Percentiles rank a stretch among this genome's conserved stretches.
Conservation (phyloP, 2,888 invertebrate species). For the Amphimallon solstitiale region DNA sequence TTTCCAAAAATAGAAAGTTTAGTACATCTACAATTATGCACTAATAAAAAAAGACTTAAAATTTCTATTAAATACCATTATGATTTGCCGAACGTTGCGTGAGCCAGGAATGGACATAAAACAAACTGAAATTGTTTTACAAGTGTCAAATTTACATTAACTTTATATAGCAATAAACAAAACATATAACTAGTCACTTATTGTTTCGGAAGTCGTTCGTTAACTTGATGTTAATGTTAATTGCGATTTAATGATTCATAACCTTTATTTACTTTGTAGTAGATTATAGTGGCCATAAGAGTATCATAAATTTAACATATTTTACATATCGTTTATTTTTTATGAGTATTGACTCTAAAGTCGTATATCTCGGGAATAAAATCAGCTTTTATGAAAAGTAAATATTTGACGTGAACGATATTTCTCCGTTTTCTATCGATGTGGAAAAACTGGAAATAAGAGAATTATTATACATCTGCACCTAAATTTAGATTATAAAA, state of each 20-base stretch:
- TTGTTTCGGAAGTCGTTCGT: slow-evolving; percentile 51
- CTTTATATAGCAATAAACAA: slow-evolving; percentile 45
- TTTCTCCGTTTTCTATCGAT: slow-evolving; percentile 11
- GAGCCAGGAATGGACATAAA: slow-evolving; percentile 25
- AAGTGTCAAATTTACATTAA: slow-evolving; percentile 46
- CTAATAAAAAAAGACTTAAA: slow-evolving; percentile 7
- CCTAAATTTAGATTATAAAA: slow-evolving; percentile 1
- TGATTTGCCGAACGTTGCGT: slow-evolving; percentile 16
- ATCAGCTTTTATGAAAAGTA: slow-evolving; percentile 37
- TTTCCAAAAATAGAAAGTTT: background rate
- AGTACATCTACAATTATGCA: background rate
- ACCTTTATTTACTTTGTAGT: slow-evolving; percentile 50
- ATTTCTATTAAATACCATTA: slow-evolving; percentile 8
- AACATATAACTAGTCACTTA: slow-evolving; percentile 46
- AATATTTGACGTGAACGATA: slow-evolving; percentile 31
- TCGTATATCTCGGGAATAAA: slow-evolving; percentile 35
- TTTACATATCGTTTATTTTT: slow-evolving; percentile 46
- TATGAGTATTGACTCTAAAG: slow-evolving; percentile 38
- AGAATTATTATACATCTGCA: background rate
- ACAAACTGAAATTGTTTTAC: slow-evolving; percentile 36
- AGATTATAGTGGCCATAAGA: slow-evolving; percentile 45
- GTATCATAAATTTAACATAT: slow-evolving; percentile 46
- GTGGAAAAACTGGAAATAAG: background rate
- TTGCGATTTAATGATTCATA: slow-evolving; percentile 51
- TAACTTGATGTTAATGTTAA: slow-evolving; percentile 49